phyloP scores from a whole-genome alignment of 2,797 vertebrate genomes.

The Nannoperca australis region DNA sequence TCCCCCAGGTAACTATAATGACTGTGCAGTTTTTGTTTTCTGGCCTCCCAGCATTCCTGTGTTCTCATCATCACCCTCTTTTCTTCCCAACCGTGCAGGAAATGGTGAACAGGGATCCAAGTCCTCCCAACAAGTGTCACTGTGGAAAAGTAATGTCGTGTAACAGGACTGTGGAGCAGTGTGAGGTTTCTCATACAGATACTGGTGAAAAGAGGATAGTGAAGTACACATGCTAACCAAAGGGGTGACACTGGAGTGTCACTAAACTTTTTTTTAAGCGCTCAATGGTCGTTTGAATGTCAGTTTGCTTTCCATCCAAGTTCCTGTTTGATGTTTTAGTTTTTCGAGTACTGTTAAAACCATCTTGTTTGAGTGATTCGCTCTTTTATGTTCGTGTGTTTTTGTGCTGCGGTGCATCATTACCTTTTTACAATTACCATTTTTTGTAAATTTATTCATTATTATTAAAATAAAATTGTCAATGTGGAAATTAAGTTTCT shows the following conservation, averaged over 20 bases:
- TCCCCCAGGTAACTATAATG: constrained; percentile 39
- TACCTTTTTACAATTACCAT: background rate
- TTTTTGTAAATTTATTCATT: background rate
- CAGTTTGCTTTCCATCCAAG: background rate
- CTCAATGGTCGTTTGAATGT: rapidly evolving
- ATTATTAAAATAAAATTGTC: constrained; percentile 38
- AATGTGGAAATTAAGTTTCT: constrained; percentile 3
- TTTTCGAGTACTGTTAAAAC: background rate
- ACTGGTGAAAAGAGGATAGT: background rate
- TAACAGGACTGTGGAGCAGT: background rate
- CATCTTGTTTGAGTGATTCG: background rate
- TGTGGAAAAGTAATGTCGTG: background rate
- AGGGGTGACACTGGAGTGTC: background rate
- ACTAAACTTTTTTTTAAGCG: background rate
- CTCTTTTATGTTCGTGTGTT: background rate
- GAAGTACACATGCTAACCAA: background rate
- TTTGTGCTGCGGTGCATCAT: background rate
- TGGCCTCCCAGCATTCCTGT: background rate
- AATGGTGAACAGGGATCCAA: constrained; percentile 7
- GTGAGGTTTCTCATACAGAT: background rate
- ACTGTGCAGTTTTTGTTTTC: background rate
- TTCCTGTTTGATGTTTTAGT: background rate
- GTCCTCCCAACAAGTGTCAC: background rate
- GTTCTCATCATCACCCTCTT: background rate
- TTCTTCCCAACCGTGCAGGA: constrained; percentile 11